Percentiles rank a stretch among this genome's conserved stretches.
These are phyloP conservation scores for Limnothrissa miodon DNA, from an alignment of 2,113 vertebrate species.

Conservation along the genomic window DNA sequence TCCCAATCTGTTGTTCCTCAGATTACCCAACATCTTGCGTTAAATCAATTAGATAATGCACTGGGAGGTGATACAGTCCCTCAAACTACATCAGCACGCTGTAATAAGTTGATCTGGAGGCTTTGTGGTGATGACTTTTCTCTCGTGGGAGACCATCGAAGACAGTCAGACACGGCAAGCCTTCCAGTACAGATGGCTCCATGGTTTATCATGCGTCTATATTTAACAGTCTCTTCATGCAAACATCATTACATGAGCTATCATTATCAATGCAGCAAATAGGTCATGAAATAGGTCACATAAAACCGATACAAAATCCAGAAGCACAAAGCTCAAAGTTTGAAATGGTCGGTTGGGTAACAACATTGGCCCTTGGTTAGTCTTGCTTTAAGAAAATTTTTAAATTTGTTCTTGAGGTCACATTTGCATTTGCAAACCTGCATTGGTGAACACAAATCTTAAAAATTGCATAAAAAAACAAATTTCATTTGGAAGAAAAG, in stretches of 20 bases:
- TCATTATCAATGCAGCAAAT: neutral
- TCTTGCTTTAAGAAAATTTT: too few relatives aligned
- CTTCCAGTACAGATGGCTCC: neutral
- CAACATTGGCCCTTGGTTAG: too few relatives aligned
- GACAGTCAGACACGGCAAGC: neutral
- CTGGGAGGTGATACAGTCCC: slow-evolving; percentile 25
- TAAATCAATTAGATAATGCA: slow-evolving; percentile 1
- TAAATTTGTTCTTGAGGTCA: too few relatives aligned
- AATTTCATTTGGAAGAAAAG: too few relatives aligned
- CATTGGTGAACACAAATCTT: too few relatives aligned
- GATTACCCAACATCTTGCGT: slow-evolving; percentile 4
- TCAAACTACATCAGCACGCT: neutral
- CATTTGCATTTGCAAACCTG: too few relatives aligned
- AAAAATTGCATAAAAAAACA: too few relatives aligned
- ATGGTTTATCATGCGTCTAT: neutral
- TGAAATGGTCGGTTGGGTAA: neutral
- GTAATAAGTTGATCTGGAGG: neutral
- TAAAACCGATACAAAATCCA: neutral
- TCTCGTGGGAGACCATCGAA: neutral
- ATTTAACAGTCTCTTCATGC: slow-evolving; percentile 4
- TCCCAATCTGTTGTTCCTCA: neutral
- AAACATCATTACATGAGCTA: neutral
- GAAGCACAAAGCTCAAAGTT: neutral
- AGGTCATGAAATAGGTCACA: slow-evolving; percentile 1
- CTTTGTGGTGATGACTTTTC: neutral